These are phyloP conservation scores for Gambusia yucatana DNA, from an alignment of 2,797 vertebrate genomes.

Conservation along the genomic window DNA sequence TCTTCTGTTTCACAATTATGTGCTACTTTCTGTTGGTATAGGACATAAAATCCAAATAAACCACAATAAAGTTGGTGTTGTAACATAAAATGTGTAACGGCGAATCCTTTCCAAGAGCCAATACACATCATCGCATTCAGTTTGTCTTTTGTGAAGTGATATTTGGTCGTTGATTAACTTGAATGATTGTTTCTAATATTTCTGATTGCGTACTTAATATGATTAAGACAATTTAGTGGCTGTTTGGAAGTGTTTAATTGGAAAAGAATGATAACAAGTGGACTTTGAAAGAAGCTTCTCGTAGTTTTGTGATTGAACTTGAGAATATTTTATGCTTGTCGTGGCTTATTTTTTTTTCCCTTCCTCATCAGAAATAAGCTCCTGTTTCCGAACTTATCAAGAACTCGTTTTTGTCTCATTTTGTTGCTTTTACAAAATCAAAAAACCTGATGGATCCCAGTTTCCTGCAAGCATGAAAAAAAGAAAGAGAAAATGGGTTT, in stretches of 20 bases:
- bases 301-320: not conserved
- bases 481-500: not conserved
- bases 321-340: not conserved
- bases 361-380: not conserved
- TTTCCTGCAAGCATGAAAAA: not conserved
- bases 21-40: too few species aligned
- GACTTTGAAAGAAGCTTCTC: not conserved
- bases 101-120: not conserved
- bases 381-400: not conserved
- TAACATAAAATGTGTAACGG: not conserved
- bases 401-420: not conserved
- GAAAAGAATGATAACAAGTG: not conserved
- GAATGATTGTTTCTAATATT: not conserved
- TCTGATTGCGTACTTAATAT: not conserved
- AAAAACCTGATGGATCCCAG: not conserved
- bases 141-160: not conserved
- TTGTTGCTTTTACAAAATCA: not conserved
- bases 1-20: not conserved
- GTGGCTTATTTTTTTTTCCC: not conserved
- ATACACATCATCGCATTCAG: not conserved
- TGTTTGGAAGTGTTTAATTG: not conserved
- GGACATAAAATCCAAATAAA: not conserved
- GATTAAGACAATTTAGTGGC: not conserved
- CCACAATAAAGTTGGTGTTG: not conserved
- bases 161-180: not conserved